phyloP scores from a whole-genome alignment of 2,888 invertebrate genomes.

The Cheilosia scutellata region DNA sequence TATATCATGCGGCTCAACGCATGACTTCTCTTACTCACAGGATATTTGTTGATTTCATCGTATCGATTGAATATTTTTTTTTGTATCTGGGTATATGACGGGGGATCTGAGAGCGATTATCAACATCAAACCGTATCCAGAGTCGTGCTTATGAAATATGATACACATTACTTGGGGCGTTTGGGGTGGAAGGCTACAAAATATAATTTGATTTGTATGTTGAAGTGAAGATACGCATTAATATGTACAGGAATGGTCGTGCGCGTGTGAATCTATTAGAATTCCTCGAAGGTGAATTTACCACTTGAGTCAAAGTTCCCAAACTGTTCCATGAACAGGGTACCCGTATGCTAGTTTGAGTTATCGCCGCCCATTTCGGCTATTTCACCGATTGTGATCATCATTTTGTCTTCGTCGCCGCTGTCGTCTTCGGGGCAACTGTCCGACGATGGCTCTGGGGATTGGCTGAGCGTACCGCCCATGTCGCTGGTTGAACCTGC shows the following conservation, averaged over 20 bases:
- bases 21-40: slow-evolving; percentile 34
- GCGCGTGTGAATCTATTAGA: slow-evolving; percentile 78
- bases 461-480: slow-evolving; percentile 72
- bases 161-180: slow-evolving; percentile 21
- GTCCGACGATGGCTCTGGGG: slow-evolving; percentile 73
- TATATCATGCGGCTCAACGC: slow-evolving; percentile 9
- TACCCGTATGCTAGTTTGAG: slow-evolving; percentile 83
- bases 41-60: slow-evolving; percentile 14
- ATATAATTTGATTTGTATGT: slow-evolving; percentile 52
- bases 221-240: slow-evolving; percentile 49
- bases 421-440: slow-evolving; percentile 80
- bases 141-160: slow-evolving; percentile 27
- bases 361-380: slow-evolving; percentile 80
- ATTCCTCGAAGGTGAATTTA: slow-evolving; percentile 81
- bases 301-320: slow-evolving; percentile 67
- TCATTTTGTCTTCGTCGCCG: slow-evolving; percentile 82
- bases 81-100: neutral
- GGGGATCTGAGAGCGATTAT: slow-evolving; percentile 15
- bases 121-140: slow-evolving; percentile 35
- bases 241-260: slow-evolving; percentile 67
- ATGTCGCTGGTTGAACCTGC: slow-evolving; percentile 80
- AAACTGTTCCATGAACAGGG: slow-evolving; percentile 83
- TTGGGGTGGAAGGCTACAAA: slow-evolving; percentile 9
- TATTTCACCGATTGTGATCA: slow-evolving; percentile 79
- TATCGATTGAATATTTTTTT: slow-evolving; percentile 39